Conservation (phyloP, 1,140 invertebrate species). For the Copidosoma floridanum region DNA sequence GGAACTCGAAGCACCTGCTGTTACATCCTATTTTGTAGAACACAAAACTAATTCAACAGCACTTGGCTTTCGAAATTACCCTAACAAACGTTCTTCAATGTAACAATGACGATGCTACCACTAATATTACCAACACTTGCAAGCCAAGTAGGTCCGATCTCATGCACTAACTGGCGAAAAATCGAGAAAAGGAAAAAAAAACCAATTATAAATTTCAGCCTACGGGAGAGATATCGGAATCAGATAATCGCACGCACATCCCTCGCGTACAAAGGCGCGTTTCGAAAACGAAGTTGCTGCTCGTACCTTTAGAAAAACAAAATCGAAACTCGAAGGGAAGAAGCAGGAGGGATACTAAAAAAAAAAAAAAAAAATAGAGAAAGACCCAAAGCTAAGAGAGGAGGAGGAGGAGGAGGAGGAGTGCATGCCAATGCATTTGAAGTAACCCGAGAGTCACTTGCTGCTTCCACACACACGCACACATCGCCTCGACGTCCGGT, state of each 20-base stretch:
- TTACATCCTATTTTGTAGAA: too few relatives aligned
- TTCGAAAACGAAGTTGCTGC: too few relatives aligned
- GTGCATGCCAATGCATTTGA: slow-evolving; percentile 18
- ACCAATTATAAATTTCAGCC: slow-evolving; percentile 14
- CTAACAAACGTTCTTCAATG: not conserved
- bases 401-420: too few relatives aligned
- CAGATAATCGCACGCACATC: slow-evolving; percentile 23
- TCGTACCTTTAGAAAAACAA: not conserved
- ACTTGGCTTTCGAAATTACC: too few relatives aligned
- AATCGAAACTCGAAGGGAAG: not conserved
- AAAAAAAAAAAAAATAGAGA: not conserved
- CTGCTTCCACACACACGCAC: too few relatives aligned
- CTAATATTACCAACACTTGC: too few relatives aligned
- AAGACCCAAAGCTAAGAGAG: not conserved
- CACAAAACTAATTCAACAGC: too few relatives aligned
- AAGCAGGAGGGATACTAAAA: slow-evolving; percentile 2
- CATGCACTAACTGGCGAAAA: not conserved
- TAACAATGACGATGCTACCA: slow-evolving; percentile 15
- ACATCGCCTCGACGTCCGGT: slow-evolving; percentile 25
- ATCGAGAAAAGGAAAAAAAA: not conserved
- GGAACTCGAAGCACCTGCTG: too few relatives aligned
- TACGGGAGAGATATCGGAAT: slow-evolving; percentile 15
- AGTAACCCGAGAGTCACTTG: slow-evolving; percentile 22
- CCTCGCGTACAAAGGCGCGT: slow-evolving; percentile 9
- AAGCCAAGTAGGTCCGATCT: too few relatives aligned